A percentile compares a stretch with the other conserved stretches of the same genome.
Conservation (phyloP, 2,797 vertebrate species). For the Chromobotia macracanthus region DNA sequence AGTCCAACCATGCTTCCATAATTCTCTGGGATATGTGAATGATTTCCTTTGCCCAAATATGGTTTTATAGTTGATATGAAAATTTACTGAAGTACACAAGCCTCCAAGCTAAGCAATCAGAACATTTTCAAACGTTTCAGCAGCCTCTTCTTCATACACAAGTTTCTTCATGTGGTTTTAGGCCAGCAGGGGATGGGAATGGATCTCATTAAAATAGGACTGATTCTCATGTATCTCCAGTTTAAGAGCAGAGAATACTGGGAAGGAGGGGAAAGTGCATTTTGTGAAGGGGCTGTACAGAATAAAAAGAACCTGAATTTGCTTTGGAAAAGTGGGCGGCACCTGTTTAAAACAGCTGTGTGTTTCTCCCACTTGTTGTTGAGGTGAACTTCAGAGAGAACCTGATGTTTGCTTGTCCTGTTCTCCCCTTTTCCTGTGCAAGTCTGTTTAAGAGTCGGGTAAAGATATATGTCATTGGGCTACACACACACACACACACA, state of each 20-base stretch:
- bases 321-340: slow-evolving; percentile 60
- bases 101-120: slow-evolving; percentile 7
- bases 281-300: slow-evolving; percentile 54
- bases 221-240: slow-evolving; percentile 37
- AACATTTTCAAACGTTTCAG: not conserved
- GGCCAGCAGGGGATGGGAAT: slow-evolving; percentile 9
- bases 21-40: slow-evolving; percentile 3
- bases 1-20: not conserved
- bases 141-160: not conserved
- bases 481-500: slow-evolving; percentile 16
- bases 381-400: slow-evolving; percentile 24
- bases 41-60: slow-evolving; percentile 10
- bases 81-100: not conserved
- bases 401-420: not conserved
- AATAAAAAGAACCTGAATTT: slow-evolving; percentile 66
- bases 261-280: slow-evolving; percentile 65
- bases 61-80: slow-evolving; percentile 20
- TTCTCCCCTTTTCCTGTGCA: slow-evolving; percentile 16
- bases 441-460: slow-evolving; percentile 10
- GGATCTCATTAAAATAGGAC: slow-evolving; percentile 44
- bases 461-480: slow-evolving; percentile 19
- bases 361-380: slow-evolving; percentile 21
- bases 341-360: slow-evolving; percentile 14
- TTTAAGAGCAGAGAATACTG: slow-evolving; percentile 38
- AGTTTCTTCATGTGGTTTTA: slow-evolving; percentile 7